phyloP scores from a whole-genome alignment of 2,797 vertebrate species.

The Poecilia gillii region DNA sequence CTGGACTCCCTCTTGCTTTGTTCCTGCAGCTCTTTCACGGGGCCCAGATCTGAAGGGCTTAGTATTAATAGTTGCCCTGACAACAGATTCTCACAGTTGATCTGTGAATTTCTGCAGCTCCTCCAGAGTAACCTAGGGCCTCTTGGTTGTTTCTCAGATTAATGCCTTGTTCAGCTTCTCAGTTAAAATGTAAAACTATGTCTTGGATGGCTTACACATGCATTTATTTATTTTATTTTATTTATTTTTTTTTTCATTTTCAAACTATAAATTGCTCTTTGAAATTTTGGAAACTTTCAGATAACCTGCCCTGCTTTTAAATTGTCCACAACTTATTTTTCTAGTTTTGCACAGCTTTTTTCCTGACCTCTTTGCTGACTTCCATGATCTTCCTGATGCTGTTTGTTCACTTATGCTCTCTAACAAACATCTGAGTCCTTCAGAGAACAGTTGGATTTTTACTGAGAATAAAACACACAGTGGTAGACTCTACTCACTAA shows the following conservation, averaged over 20 bases:
- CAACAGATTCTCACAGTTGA: background rate
- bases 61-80: background rate
- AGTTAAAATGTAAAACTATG: background rate
- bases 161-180: background rate
- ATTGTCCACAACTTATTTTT: background rate
- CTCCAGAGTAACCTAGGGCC: background rate
- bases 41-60: background rate
- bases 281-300: background rate
- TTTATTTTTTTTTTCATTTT: background rate
- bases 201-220: too few species aligned
- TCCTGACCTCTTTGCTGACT: background rate
- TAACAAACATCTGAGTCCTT: background rate
- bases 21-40: background rate
- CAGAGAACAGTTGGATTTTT: background rate
- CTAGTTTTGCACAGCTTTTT: background rate
- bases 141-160: background rate
- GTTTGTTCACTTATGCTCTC: background rate
- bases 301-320: background rate
- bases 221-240: too few species aligned
- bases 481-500: background rate
- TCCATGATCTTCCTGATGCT: background rate
- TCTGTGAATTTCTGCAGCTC: background rate
- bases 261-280: background rate
- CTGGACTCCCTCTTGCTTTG: background rate
- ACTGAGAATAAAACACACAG: background rate